These are phyloP conservation scores for Silurus lanzhouensis DNA, from an alignment of 2,797 vertebrate species.

Conservation along the genomic window DNA sequence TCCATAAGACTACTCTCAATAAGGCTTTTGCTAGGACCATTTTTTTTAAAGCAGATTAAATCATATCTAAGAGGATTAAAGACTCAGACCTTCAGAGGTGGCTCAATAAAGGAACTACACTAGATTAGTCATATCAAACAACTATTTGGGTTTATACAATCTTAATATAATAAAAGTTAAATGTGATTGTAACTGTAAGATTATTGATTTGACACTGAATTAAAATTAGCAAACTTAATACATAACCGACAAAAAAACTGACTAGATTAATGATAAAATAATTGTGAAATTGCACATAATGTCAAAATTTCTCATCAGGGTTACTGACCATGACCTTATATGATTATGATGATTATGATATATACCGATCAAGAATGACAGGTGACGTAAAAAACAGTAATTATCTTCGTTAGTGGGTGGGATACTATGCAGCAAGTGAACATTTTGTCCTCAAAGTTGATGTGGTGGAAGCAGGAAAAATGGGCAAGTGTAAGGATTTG, in stretches of 20 bases:
- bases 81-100: conserved; percentile 36
- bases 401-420: no score
- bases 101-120: conserved; percentile 51
- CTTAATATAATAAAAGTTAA: conserved; percentile 45
- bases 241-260: conserved; percentile 57
- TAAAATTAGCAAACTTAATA: conserved; percentile 55
- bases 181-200: conserved; percentile 44
- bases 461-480: no score
- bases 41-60: conserved; percentile 44
- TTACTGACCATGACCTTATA: conserved; percentile 44
- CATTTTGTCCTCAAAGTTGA: no score
- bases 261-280: conserved; percentile 60
- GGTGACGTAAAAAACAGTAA: no score
- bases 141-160: conserved; percentile 45
- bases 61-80: conserved; percentile 49
- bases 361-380: no score
- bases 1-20: conserved; percentile 36
- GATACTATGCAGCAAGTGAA: no score
- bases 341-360: background rate
- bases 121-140: conserved; percentile 47
- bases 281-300: conserved; percentile 60
- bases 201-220: conserved; percentile 53
- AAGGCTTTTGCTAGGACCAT: conserved; percentile 33
- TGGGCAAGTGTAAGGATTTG: no score
- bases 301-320: conserved; percentile 48